Evolutionary conservation across 1,140 invertebrate genomes (phyloP), one percentile per base, ranked within the genome.

Genomic region (Trachelipus rathkii): DNA sequence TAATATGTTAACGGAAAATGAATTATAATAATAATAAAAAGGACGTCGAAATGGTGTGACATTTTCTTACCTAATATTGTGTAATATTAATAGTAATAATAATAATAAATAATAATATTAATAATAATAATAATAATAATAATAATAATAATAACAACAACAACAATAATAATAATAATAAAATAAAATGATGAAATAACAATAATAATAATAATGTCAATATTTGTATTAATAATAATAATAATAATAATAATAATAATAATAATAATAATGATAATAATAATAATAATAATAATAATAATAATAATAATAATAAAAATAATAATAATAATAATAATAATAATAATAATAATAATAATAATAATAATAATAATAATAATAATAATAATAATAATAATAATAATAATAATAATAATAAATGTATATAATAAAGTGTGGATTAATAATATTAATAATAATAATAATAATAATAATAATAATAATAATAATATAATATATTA

Each of bases 311-410:
- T 60, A 60, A 60, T 60, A 60, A 60, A 3, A 60, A 60, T 60
- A 60, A 60, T 60, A 60, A 60, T 60, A 60, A 60, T 60, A 60
- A 60, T 60, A 60, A 60, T 60, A 60, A 60, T 60, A 60, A 60
- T 60, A 60, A 60, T 60, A 60, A 60, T 60, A 60, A 60, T 60
- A 60, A 60, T 60, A 60, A 60, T n/a, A 60, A n/a, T n/a, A 60
- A n/a, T n/a, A n/a, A 60, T 60, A 60, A 60, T 60, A 60, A 60
- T 60, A 60, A 21, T 21, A 60, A 60, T 60, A 60, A 60, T 60
- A 60, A 60, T 60, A 60, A 21, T 60, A 60, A 60, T 60, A 21
- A 60, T 60, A 60, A 60, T 60, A 60, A 60, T 60, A 21, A 60
- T 60, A 60, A 60, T 60, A 60, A 60, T 60, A 60, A 60, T 60